Conservation (phyloP, 2,888 invertebrate genomes). For the Hypomecis punctinalis region DNA sequence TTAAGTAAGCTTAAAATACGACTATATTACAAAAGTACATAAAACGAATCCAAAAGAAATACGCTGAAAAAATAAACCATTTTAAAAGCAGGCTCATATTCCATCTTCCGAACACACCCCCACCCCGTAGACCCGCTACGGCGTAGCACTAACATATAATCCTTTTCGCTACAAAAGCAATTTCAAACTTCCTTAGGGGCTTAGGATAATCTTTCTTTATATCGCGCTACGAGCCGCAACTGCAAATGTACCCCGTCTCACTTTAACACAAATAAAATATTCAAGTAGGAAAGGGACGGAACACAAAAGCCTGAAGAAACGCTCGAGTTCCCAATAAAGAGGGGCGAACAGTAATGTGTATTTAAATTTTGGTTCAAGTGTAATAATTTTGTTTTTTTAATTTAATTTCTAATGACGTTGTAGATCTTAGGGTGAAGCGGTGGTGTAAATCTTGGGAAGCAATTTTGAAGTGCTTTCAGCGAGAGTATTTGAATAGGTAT, state of each 20-base stretch:
- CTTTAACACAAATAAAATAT: constrained; percentile 48
- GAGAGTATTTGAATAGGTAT: constrained; percentile 19
- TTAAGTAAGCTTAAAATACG: neutral
- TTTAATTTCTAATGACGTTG: constrained; percentile 80
- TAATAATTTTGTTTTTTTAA: constrained; percentile 84
- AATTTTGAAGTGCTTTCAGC: constrained; percentile 50
- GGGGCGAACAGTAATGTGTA: constrained; percentile 81
- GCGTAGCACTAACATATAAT: constrained; percentile 85
- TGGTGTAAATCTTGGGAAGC: constrained; percentile 60
- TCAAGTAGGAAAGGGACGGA: constrained; percentile 54
- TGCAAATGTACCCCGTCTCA: constrained; percentile 58
- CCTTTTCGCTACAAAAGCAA: constrained; percentile 86
- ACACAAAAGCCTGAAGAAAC: constrained; percentile 67
- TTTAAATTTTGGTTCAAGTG: constrained; percentile 84
- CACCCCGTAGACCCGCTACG: constrained; percentile 75
- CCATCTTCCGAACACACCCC: constrained; percentile 66
- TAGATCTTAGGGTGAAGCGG: constrained; percentile 68
- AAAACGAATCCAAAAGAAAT: neutral
- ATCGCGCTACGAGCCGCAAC: constrained; percentile 77
- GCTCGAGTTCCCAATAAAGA: constrained; percentile 81
- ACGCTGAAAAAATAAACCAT: constrained; percentile 14
- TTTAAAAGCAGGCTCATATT: constrained; percentile 43
- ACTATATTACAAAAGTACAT: neutral
- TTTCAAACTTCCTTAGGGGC: constrained; percentile 86
- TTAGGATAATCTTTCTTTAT: constrained; percentile 86